Conservation (phyloP, 2,113 vertebrate genomes). For the Anoura caudifer region DNA sequence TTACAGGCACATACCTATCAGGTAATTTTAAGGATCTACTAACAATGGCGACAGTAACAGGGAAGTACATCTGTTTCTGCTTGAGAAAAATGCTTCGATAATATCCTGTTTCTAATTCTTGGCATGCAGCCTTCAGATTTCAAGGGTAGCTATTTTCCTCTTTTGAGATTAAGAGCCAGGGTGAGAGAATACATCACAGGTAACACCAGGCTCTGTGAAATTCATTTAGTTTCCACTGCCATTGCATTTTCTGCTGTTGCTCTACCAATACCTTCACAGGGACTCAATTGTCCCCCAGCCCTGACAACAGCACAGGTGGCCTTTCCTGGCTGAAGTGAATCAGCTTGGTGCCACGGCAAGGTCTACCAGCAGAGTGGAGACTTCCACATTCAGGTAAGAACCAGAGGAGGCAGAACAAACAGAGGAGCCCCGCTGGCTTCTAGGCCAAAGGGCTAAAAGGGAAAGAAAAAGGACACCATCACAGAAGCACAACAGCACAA, state of each 20-base stretch:
- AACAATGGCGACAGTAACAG: neutral
- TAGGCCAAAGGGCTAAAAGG: neutral
- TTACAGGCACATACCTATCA: neutral
- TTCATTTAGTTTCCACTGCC: neutral
- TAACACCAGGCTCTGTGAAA: conserved; percentile 26
- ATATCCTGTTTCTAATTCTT: conserved; percentile 59
- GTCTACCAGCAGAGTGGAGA: conserved; percentile 9
- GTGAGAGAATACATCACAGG: neutral
- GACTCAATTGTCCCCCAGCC: neutral
- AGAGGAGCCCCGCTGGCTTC: neutral
- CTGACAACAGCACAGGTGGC: neutral
- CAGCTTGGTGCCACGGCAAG: neutral
- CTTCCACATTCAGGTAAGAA: neutral
- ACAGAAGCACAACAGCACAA: neutral
- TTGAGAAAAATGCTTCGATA: conserved; percentile 56
- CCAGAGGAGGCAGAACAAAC: conserved; percentile 11
- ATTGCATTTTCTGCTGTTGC: conserved; percentile 8
- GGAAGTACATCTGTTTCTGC: conserved; percentile 59
- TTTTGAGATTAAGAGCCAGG: conserved; percentile 21
- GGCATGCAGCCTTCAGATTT: conserved; percentile 44
- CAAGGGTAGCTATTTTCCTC: conserved; percentile 30
- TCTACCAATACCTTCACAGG: neutral
- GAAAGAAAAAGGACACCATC: neutral
- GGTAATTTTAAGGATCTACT: conserved; percentile 42
- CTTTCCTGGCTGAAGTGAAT: neutral